A percentile compares a stretch with the other conserved stretches of the same genome.
phyloP scores from a whole-genome alignment of 2,888 invertebrate genomes.

The Pseudoips prasinana region DNA sequence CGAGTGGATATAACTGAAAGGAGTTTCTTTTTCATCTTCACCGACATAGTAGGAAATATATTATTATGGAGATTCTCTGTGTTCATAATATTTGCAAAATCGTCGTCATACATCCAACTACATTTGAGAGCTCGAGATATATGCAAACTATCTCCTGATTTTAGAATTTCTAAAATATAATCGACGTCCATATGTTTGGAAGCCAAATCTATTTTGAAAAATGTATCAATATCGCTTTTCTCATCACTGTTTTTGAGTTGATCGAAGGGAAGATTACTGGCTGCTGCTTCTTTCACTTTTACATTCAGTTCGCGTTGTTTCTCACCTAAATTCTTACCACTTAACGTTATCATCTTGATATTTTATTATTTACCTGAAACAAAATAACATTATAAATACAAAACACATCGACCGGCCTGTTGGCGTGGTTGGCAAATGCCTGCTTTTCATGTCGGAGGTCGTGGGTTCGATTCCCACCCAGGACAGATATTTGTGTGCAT shows the following conservation, averaged over 20 bases:
- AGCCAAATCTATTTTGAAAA: slow-evolving; percentile 62
- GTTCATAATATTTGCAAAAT: slow-evolving; percentile 43
- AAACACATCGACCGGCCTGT: no score
- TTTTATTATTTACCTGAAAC: slow-evolving; percentile 20
- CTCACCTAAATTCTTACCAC: slow-evolving; percentile 41
- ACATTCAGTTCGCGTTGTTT: slow-evolving; percentile 45
- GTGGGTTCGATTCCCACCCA: no score
- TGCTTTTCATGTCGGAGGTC: no score
- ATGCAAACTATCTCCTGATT: slow-evolving; percentile 51
- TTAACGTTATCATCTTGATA: slow-evolving; percentile 39
- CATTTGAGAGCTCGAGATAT: slow-evolving; percentile 55
- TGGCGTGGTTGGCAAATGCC: no score
- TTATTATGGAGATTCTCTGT: slow-evolving; percentile 45
- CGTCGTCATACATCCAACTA: slow-evolving; percentile 48
- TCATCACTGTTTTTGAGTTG: slow-evolving; percentile 33
- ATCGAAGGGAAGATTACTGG: slow-evolving; percentile 32
- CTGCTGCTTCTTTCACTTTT: slow-evolving; percentile 38
- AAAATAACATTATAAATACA: slow-evolving; percentile 1
- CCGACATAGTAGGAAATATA: slow-evolving; percentile 57
- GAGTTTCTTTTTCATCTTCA: slow-evolving; percentile 55
- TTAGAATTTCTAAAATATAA: slow-evolving; percentile 51
- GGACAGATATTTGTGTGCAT: no score
- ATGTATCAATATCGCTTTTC: slow-evolving; percentile 47
- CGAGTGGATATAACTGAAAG: slow-evolving; percentile 39
- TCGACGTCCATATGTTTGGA: slow-evolving; percentile 48